A percentile compares a stretch with the other conserved stretches of the same genome.
phyloP scores from a whole-genome alignment of 2,888 invertebrate genomes.

The Arrhopalites spinosus region DNA sequence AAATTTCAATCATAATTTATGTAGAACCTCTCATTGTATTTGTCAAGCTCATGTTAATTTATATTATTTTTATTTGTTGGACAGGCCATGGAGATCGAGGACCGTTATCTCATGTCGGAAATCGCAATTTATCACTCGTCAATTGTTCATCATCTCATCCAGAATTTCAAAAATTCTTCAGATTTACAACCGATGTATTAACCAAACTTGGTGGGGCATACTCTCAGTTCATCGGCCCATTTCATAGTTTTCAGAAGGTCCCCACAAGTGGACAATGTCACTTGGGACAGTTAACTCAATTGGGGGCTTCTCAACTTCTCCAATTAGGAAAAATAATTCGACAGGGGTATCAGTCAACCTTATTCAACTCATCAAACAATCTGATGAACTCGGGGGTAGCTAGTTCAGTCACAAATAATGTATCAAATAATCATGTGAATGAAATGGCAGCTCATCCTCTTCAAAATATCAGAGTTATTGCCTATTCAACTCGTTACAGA shows the following conservation, averaged over 20 bases:
- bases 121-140: slow-evolving; percentile 73
- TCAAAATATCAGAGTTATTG: slow-evolving; percentile 34
- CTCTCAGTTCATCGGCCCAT: slow-evolving; percentile 77
- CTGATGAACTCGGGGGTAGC: neutral
- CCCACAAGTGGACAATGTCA: slow-evolving; percentile 75
- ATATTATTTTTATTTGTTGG: slow-evolving; percentile 73
- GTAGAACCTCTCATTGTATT: neutral
- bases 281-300: slow-evolving; percentile 81
- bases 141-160: slow-evolving; percentile 65
- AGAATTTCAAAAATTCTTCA: slow-evolving; percentile 58
- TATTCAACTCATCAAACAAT: neutral
- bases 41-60: neutral
- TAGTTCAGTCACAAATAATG: neutral
- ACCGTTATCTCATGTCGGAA: slow-evolving; percentile 75
- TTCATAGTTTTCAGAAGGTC: slow-evolving; percentile 80
- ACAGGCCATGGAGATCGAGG: slow-evolving; percentile 82
- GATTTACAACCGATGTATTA: slow-evolving; percentile 50
- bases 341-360: slow-evolving; percentile 63
- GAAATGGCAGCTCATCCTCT: neutral
- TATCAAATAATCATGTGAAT: neutral
- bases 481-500: slow-evolving; percentile 65
- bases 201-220: slow-evolving; percentile 62
- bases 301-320: slow-evolving; percentile 81
- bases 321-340: slow-evolving; percentile 74
- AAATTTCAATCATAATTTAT: neutral